phyloP scores from a whole-genome alignment of 1,140 invertebrate genomes.

The Pseudomyrmex dendroicus region DNA sequence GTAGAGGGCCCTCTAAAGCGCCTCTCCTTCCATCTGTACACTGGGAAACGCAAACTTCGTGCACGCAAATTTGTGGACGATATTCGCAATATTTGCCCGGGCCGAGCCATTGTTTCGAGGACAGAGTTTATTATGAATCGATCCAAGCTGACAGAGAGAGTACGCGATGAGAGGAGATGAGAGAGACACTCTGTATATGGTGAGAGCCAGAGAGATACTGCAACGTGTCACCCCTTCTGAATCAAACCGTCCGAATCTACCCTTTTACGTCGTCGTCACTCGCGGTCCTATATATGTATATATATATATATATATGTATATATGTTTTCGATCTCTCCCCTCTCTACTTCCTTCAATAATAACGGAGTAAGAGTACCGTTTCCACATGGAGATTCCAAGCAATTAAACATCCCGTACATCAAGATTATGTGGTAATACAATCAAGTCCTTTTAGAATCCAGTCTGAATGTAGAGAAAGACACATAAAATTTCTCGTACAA shows the following conservation, averaged over 20 bases:
- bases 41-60: conserved; percentile 77
- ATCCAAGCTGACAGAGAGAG: conserved; percentile 79
- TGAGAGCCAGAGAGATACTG: conserved; percentile 75
- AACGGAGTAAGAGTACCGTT: conserved; percentile 41
- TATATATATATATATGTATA: too few relatives aligned
- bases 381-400: conserved; percentile 22
- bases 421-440: conserved; percentile 2
- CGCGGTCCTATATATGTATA: conserved; percentile 32
- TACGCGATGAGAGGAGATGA: conserved; percentile 60
- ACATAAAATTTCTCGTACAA: conserved; percentile 8
- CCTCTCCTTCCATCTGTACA: conserved; percentile 62
- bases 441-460: background rate
- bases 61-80: conserved; percentile 83
- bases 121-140: conserved; percentile 83
- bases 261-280: conserved; percentile 66
- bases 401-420: conserved; percentile 5
- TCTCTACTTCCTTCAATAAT: conserved; percentile 58
- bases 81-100: conserved; percentile 82
- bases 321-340: conserved; percentile 57
- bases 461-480: background rate
- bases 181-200: conserved; percentile 56
- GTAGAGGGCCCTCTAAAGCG: conserved; percentile 52
- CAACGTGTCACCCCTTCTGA: conserved; percentile 81
- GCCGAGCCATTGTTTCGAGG: conserved; percentile 81
- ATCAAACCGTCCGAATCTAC: conserved; percentile 78